Evolutionary conservation across 2,888 invertebrate genomes (phyloP), one percentile per base, ranked within the genome.

Genomic region (Xiphydria camelus): DNA sequence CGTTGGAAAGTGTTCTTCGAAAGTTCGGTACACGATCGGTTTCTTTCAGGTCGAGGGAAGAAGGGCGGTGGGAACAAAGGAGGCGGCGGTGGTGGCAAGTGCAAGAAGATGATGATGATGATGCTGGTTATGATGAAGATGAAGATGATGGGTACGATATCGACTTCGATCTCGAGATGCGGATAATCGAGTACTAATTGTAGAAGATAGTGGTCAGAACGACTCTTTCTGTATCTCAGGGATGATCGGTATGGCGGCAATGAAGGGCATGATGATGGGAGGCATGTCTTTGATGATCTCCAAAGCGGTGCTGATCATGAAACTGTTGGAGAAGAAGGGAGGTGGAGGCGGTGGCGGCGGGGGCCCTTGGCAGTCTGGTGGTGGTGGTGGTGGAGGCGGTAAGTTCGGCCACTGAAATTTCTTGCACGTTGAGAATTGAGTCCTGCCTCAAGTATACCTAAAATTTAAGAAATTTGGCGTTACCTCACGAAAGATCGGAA

Each of bases 81-180:
- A 1, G 69, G 71, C 1, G 71, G 68, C 2, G 76, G 75, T 1
- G 77, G 75, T 0, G 78, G 78, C 2, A 80, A 79, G 63, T 82
- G 81, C 64, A 82, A 81, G 49, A 82, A 82, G 77, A 83, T 83
- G 81, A 82, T 82, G 82, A 83, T 83, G 81, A 80, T 80, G 5
- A 81, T 82, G 79, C 76, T 83, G 77, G 79, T 80, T 50, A 82
- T 82, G 79, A 78, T 82, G 59, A 83, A 83, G 78, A 81, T 82
- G 66, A 75, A 83, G 29, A 77, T 83, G 76, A 80, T 83, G 79
- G 83, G 83, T 68, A 70, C 59, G 42, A 31, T 39, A 9, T 15
- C 9, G 20, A 10, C 23, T 21, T 32, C n/a, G 9, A 4, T 10
- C 34, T 3, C 23, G 18, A 19, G 20, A 12, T 41, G 9, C 9